Conservation (phyloP, 2,797 vertebrate species). For the Benthosema pterotum region DNA sequence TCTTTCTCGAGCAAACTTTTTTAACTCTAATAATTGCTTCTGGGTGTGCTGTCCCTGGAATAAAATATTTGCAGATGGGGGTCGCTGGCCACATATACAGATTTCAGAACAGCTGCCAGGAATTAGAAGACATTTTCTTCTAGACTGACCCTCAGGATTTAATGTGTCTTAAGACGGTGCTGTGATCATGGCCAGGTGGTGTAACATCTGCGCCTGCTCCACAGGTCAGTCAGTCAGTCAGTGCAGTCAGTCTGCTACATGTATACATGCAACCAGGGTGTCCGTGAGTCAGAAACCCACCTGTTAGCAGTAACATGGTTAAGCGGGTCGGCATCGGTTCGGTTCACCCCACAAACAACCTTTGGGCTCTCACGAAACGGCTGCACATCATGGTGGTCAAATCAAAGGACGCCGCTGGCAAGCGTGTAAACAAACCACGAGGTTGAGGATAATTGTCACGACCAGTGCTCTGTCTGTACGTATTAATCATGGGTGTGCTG, state of each 20-base stretch:
- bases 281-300: constrained; percentile 36
- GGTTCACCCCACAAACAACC: constrained; percentile 9
- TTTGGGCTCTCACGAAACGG: constrained; percentile 46
- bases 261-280: constrained; percentile 22
- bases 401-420: constrained; percentile 67
- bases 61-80: too few species aligned
- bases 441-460: constrained; percentile 35
- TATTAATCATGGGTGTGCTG: constrained; percentile 44
- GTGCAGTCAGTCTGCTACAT: constrained; percentile 11
- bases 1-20: too few species aligned
- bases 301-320: constrained; percentile 55
- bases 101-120: too few species aligned
- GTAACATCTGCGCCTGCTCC: constrained; percentile 72
- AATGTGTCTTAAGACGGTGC: constrained; percentile 17
- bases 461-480: constrained; percentile 22
- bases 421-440: constrained; percentile 62
- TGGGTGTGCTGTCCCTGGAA: too few species aligned
- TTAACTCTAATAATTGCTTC: too few species aligned
- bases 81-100: too few species aligned
- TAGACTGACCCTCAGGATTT: too few species aligned
- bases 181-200: constrained; percentile 62
- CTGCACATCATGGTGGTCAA: constrained; percentile 27
- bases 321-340: too few species aligned
- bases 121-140: too few species aligned
- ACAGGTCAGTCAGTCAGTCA: constrained; percentile 28